Conservation (phyloP, 2,797 vertebrate genomes). For the Acridotheres tristis region DNA sequence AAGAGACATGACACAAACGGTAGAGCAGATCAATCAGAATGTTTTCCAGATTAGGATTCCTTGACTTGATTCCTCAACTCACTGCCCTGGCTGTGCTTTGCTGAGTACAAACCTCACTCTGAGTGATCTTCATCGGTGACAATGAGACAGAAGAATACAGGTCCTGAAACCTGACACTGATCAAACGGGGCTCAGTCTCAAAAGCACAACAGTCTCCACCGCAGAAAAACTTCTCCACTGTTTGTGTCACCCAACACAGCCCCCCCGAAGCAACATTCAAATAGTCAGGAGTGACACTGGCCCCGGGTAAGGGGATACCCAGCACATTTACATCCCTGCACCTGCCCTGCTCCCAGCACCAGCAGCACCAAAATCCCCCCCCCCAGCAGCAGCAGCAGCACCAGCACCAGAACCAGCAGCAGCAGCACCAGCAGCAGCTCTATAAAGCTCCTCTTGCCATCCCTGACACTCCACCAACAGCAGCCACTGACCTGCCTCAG, state of each 20-base stretch:
- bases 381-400: neutral
- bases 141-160: too few species aligned
- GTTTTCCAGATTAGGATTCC: neutral
- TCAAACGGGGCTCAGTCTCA: too few species aligned
- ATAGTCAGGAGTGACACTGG: neutral
- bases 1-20: neutral
- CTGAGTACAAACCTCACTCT: neutral
- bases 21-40: neutral
- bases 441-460: neutral
- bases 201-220: rapidly evolving
- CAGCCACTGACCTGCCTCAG: neutral
- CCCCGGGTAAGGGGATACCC: neutral
- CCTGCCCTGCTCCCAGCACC: neutral
- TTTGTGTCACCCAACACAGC: neutral
- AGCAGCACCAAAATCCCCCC: neutral
- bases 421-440: neutral
- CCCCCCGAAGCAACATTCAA: neutral
- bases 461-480: neutral
- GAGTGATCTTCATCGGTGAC: rapidly evolving
- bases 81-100: neutral
- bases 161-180: too few species aligned
- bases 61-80: neutral
- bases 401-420: too few species aligned
- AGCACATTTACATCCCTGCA: neutral
- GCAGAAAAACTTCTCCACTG: neutral